Evolutionary conservation across 2,113 vertebrate genomes (phyloP), one percentile per base, ranked within the genome.

Genomic region (Bubo scandiacus): DNA sequence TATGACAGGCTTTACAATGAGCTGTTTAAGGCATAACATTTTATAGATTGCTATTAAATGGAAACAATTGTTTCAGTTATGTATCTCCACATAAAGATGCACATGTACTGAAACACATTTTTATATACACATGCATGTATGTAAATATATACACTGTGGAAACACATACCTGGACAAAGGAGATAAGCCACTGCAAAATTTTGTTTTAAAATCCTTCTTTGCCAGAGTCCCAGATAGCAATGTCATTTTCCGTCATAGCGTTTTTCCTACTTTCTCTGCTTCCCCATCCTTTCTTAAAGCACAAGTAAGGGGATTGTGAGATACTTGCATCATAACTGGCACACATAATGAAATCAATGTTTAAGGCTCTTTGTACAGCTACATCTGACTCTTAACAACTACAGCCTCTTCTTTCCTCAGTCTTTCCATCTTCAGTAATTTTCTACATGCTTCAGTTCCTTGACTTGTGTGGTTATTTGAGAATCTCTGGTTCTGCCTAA

Each of bases 11-110:
- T 59, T 85, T 86, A 80, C 54, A 96, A 90, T 55, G 61, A 91
- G 23, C 12, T 12, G 19, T 96, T 96, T 81, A 93, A 92, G 88
- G 52, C 43, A 85, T 3, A 12, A 45, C 0, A 10, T 43, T 67
- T 81, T 77, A 79, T 82, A 92, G 30, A 58, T 5, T 74, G 80
- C 12, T 93, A 75, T 75, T 72, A 74, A 73, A 58, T 51, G 13
- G 32, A 87, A 95, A 59, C 96, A 94, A 91, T 80, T 91, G 27
- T 20, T 85, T 77, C 82, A 52, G 21, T 92, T 97, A 70, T 62
- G 18, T 66, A 34, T 13, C 22, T 88, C 51, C 1, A 1, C 1
- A 0, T 74, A 71, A 75, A 72, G 21, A 79, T 38, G 8, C 7
- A 54, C 2, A 21, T 8, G 14, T 32, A 51, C 32, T 51, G 58